Base-by-base conservation (phyloP, 2,113 vertebrate species). In the Oryzias celebensis region DNA sequence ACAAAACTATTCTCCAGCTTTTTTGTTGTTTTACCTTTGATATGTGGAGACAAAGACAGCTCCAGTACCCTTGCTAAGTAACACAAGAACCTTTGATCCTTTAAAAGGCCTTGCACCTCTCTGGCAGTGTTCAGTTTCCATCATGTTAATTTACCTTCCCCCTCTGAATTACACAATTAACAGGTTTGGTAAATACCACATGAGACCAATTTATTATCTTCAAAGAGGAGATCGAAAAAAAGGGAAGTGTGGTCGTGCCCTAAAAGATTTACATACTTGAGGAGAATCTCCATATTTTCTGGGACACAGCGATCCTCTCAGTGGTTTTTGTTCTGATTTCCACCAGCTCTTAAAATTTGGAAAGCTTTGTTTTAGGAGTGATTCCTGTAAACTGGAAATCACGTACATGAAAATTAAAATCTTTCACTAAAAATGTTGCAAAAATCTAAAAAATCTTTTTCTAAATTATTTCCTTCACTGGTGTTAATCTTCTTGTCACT, bases 201-300 rank as follows among this genome's bases (percentile, higher is more conserved):
- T 66, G 58, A 67, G 75, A 72, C 75, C 50, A 84, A 81, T 85
- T 78, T 64, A 67, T 57, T 58, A 75, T 77, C 85, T 85, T 87
- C 84, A 83, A 89, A 86, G 78, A 76, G 68, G 70, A n/a, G 42
- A 62, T 53, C 0, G 0, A 70, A 82, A 31, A 53, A 77, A 53
- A 58, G 73, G 47, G 1, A 48, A 18, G 45, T 60, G 66, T 60
- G 55, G 56, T 75, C 55, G 14, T 20, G 51, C 58, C 62, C 50
- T 55, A 43, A 51, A 57, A 71, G 65, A 85, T 85, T 76, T 63
- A 42, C 80, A 82, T 82, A 79, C 73, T 78, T 68, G 50, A 47
- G 51, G 17, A 45, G 41, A 2, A 83, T 75, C 75, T 75, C 18
- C 80, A 84, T 78, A 82, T 85, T 82, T 85, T 87, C 75, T 83